Conservation (phyloP, 2,888 invertebrate genomes). For the Agonopterix subpropinquella region DNA sequence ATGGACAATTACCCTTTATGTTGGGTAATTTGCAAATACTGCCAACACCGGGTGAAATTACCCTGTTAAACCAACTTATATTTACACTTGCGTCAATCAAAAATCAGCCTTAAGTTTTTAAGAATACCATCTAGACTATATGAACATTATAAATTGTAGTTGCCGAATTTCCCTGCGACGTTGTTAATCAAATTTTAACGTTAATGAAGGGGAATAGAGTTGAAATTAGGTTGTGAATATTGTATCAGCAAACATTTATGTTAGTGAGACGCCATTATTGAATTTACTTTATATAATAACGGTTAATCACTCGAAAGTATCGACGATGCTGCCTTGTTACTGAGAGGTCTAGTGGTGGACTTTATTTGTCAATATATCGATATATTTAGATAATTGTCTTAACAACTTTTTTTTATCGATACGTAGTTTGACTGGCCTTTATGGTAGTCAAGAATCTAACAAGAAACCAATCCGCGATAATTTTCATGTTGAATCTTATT, state of each 20-base stretch:
- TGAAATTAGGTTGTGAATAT: slow-evolving; percentile 16
- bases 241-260: slow-evolving; percentile 61
- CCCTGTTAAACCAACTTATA: slow-evolving; percentile 24
- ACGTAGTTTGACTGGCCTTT: too few species aligned
- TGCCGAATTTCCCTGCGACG: slow-evolving; percentile 21
- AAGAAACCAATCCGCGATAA: too few species aligned
- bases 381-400: neutral
- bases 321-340: slow-evolving; percentile 68
- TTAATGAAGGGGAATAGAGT: slow-evolving; percentile 25
- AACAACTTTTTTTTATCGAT: too few species aligned
- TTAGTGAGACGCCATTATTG: slow-evolving; percentile 69
- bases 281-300: slow-evolving; percentile 76
- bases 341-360: slow-evolving; percentile 37
- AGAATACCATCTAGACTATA: neutral
- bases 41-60: slow-evolving; percentile 54
- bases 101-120: slow-evolving; percentile 1
- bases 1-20: slow-evolving; percentile 60
- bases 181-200: slow-evolving; percentile 23
- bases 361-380: slow-evolving; percentile 10
- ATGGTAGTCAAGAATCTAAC: too few species aligned
- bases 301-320: slow-evolving; percentile 72
- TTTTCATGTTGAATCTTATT: too few species aligned
- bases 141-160: slow-evolving; percentile 7
- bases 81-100: slow-evolving; percentile 7
- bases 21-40: slow-evolving; percentile 61